Conservation (phyloP, 2,888 invertebrate species). For the Cheilosia soror region DNA sequence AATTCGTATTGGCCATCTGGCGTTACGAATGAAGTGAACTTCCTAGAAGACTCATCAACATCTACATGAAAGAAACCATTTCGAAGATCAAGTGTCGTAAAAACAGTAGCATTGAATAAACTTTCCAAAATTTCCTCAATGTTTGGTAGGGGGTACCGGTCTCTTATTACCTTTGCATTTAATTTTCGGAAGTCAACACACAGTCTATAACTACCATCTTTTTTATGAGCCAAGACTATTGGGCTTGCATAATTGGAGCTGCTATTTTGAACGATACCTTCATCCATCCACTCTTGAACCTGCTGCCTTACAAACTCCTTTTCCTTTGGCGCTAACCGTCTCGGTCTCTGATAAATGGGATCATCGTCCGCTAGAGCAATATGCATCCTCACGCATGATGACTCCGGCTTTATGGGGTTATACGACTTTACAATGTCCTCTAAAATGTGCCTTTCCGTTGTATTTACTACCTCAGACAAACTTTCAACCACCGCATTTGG, state of each 20-base stretch:
- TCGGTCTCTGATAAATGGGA: slow-evolving; percentile 1
- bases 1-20: background rate
- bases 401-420: background rate
- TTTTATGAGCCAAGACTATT: slow-evolving; percentile 20
- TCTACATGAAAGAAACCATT: background rate
- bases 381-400: slow-evolving; percentile 2
- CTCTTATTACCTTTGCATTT: background rate
- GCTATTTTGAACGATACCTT: slow-evolving; percentile 14
- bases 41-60: background rate
- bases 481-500: background rate
- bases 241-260: slow-evolving; percentile 26
- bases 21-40: background rate
- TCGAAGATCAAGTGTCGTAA: background rate
- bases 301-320: slow-evolving; percentile 10
- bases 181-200: slow-evolving; percentile 3
- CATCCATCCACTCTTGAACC: slow-evolving; percentile 9
- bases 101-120: background rate
- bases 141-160: background rate
- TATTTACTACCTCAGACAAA: background rate
- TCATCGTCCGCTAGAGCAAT: slow-evolving; percentile 3
- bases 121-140: background rate
- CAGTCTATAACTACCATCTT: slow-evolving; percentile 18
- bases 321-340: slow-evolving; percentile 7
- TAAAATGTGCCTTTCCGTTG: background rate
- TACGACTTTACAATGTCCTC: slow-evolving; percentile 5